Percentiles rank a stretch among this genome's conserved stretches.
Evolutionary conservation across 2,797 vertebrate species (phyloP).

Genomic region (Pangasius djambal): DNA sequence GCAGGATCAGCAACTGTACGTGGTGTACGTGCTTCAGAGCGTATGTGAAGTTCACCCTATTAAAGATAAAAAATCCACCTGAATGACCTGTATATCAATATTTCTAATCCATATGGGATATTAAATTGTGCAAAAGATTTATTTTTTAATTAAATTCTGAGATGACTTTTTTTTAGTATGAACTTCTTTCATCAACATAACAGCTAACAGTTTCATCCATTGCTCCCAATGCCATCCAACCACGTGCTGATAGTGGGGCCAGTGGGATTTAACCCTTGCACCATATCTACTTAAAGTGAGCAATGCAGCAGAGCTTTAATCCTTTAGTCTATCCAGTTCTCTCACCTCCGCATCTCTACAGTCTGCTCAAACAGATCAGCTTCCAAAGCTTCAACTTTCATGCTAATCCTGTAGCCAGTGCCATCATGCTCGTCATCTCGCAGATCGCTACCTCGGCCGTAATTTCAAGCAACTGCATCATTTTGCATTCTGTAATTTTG

Average conservation of each 20-base stretch:
- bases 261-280: too few relatives aligned
- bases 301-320: not conserved
- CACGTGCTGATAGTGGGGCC: too few relatives aligned
- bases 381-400: not conserved
- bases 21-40: not conserved
- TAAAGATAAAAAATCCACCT: not conserved
- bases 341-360: not conserved
- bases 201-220: not conserved
- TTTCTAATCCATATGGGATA: not conserved
- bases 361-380: not conserved
- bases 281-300: not conserved
- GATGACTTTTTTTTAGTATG: too few relatives aligned
- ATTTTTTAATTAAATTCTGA: not conserved
- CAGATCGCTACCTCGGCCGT: not conserved
- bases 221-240: not conserved
- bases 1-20: not conserved
- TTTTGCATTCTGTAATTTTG: not conserved
- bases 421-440: not conserved
- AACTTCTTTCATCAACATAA: not conserved
- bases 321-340: not conserved
- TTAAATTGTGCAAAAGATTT: not conserved
- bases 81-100: not conserved
- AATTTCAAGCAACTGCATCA: not conserved
- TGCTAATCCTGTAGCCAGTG: not conserved
- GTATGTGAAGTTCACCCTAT: not conserved